Evolutionary conservation across 2,888 invertebrate genomes (phyloP), one percentile per base, ranked within the genome.

Genomic region (Drosophila mercatorum): DNA sequence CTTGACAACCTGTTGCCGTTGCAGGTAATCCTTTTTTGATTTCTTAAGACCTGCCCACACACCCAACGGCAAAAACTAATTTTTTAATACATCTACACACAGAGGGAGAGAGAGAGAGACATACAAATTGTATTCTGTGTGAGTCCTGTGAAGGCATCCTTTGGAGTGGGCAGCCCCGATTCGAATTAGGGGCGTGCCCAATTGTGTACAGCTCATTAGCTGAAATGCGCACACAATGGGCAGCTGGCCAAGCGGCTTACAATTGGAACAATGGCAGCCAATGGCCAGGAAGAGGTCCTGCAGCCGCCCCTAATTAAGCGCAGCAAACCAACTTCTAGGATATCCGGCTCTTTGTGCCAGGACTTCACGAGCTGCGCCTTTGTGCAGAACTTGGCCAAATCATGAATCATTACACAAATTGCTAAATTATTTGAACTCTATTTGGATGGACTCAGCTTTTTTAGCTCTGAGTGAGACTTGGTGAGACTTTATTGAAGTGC

Each of bases 131-230:
- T 65, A 53, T 71, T 59, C 64, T 10, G 56, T n/a, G 10, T 0
- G 44, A 59, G 41, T 60, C 31, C 69, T 60, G 49, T 59, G 6
- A n/a, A 26, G 47, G 40, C 53, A 63, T 72, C 57, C 41, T 60
- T 46, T 38, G 31, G 28, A 22, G 12, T 34, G 4, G 26, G 11
- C 59, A 38, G 46, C 66, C 49, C 34, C 38, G 49, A 57, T 53
- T 65, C 36, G 40, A 59, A 51, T 53, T 47, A 43, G 34, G 41
- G 40, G 34, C 51, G 47, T 61, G 44, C 67, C 65, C 60, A 69
- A 57, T 47, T 70, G 70, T 70, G 76, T 74, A 68, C 69, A 84
- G 72, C 88, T 84, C 87, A 89, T 84, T 84, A 89, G 80, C 66
- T 44, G 55, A 74, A 79, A 60, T 70, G 69, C 56, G 69, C 56